These are phyloP conservation scores for Salminus brasiliensis DNA, from an alignment of 2,113 vertebrate genomes.

Conservation along the genomic window DNA sequence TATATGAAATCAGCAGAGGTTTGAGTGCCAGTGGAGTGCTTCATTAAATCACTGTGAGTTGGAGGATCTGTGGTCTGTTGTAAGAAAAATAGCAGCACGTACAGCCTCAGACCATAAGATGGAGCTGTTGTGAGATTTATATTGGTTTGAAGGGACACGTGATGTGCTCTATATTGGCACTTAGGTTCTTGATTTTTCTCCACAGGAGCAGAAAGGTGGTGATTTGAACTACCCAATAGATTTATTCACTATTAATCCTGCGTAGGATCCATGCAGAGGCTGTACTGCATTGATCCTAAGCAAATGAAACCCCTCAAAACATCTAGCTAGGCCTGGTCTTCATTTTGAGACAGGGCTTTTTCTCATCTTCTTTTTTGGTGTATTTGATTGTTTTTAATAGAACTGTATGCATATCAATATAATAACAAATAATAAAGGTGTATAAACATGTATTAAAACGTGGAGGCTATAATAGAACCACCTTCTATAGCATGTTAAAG, in stretches of 20 bases:
- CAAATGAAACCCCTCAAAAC: too few species aligned
- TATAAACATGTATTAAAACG: too few species aligned
- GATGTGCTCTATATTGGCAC: not conserved
- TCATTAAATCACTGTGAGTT: slow-evolving; percentile 34
- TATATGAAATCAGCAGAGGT: slow-evolving; percentile 45
- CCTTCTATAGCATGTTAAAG: too few species aligned
- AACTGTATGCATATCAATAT: too few species aligned
- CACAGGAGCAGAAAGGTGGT: not conserved
- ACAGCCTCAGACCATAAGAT: slow-evolving; percentile 18
- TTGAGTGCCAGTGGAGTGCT: slow-evolving; percentile 37
- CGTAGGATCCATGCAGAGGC: too few species aligned
- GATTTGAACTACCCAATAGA: not conserved
- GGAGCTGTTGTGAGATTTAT: not conserved
- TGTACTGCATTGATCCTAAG: too few species aligned
- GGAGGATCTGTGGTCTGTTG: not conserved
- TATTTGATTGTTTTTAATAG: too few species aligned
- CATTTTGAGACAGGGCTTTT: too few species aligned
- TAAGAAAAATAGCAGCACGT: not conserved
- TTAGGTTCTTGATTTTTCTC: not conserved
- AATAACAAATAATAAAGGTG: too few species aligned
- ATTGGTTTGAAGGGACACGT: not conserved
- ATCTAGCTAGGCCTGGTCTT: too few species aligned
- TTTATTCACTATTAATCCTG: not conserved
- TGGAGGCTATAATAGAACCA: too few species aligned
- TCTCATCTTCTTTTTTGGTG: too few species aligned